Conservation (phyloP, 2,113 vertebrate genomes). For the Mesembrinibis cayennensis region DNA sequence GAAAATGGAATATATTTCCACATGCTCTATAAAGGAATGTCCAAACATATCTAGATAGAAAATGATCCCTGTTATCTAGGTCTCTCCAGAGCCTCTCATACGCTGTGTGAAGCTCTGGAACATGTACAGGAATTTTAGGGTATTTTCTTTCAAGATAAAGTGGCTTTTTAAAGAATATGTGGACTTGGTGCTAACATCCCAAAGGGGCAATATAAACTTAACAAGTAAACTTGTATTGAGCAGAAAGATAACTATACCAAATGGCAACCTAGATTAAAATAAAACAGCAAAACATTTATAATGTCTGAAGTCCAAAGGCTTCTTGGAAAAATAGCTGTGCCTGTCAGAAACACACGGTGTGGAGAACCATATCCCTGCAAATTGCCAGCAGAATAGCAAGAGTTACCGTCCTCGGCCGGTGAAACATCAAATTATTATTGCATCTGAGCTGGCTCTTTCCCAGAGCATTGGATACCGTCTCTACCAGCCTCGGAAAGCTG, state of each 20-base stretch:
- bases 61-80: not conserved
- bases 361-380: not conserved
- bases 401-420: not conserved
- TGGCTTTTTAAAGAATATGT: not conserved
- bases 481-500: not conserved
- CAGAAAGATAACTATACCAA: not conserved
- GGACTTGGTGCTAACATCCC: not conserved
- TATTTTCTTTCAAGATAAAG: not conserved
- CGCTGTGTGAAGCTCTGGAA: not conserved
- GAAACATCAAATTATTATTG: constrained; percentile 18
- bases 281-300: not conserved
- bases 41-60: constrained; percentile 33
- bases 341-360: not conserved
- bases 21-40: constrained; percentile 20
- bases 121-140: not conserved
- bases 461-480: not conserved
- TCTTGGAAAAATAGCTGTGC: not conserved
- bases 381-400: not conserved
- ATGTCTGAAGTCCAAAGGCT: not conserved
- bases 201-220: not conserved
- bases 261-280: constrained; percentile 14
- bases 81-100: not conserved
- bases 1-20: constrained; percentile 56
- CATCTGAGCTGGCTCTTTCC: constrained; percentile 32
- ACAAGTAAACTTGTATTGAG: not conserved